Evolutionary conservation across 2,888 invertebrate genomes (phyloP).

Genomic region (Caenorhabditis macrosperma): DNA sequence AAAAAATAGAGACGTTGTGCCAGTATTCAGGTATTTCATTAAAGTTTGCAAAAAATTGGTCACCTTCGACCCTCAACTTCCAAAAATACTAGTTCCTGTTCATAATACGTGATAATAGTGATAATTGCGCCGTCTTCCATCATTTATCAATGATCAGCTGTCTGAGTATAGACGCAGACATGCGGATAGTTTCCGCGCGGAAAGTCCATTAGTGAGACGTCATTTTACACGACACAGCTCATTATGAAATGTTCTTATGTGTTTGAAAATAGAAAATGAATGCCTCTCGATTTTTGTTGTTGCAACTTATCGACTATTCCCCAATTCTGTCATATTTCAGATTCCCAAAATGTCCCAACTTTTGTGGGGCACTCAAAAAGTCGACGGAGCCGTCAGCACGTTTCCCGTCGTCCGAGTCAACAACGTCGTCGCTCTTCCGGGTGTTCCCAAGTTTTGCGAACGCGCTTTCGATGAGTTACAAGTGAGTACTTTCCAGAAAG

Average conservation of each 20-base stretch:
- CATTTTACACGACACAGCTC: conserved; percentile 16
- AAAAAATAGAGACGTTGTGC: no score
- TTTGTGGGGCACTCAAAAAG: conserved; percentile 81
- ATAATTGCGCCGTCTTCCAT: no score
- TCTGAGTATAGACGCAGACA: background rate
- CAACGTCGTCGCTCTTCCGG: conserved; percentile 87
- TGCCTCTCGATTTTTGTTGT: background rate
- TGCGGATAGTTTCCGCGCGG: conserved; percentile 1
- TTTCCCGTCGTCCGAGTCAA: conserved; percentile 80
- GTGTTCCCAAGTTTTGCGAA: conserved; percentile 84
- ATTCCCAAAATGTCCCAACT: conserved; percentile 82
- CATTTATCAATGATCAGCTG: no score
- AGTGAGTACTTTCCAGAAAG: conserved; percentile 66
- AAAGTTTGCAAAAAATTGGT: no score
- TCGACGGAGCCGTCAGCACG: conserved; percentile 82
- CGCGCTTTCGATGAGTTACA: conserved; percentile 81
- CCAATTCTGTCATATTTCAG: conserved; percentile 75
- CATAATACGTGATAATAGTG: no score
- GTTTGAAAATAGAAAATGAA: no score
- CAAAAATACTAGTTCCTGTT: no score
- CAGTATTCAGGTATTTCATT: no score
- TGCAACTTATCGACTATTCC: no score
- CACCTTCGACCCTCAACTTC: no score
- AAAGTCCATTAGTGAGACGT: conserved; percentile 8
- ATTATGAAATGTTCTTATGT: no score